Percentiles rank a stretch among this genome's conserved stretches.
Evolutionary conservation across 2,113 vertebrate species (phyloP).

Genomic region (Tapirus terrestris): DNA sequence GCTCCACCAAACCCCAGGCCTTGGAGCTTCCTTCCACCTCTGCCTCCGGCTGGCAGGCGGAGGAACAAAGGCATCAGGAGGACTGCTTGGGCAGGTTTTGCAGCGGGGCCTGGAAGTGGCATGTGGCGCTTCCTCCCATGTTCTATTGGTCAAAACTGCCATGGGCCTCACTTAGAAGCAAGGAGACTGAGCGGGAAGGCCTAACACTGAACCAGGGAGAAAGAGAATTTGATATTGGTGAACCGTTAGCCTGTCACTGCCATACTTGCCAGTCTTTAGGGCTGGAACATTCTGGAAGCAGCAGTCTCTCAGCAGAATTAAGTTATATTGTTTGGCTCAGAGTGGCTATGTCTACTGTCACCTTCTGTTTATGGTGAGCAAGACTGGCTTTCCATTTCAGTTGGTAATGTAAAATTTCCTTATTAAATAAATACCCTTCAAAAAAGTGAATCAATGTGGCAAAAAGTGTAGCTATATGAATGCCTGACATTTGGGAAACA

Average conservation of each 20-base stretch:
- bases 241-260: background rate
- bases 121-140: background rate
- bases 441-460: background rate
- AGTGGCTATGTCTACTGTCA: too few relatives aligned
- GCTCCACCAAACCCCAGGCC: too few relatives aligned
- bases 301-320: too few relatives aligned
- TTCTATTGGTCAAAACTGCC: background rate
- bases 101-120: background rate
- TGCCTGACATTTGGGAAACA: background rate
- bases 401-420: background rate
- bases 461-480: background rate
- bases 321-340: background rate
- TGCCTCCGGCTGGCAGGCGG: background rate
- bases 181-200: background rate
- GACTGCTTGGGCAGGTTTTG: background rate
- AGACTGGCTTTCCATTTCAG: background rate
- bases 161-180: fast-evolving
- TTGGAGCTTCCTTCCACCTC: background rate
- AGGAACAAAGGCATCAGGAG: background rate
- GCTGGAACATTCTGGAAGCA: background rate
- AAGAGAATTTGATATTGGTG: background rate
- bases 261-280: too few relatives aligned
- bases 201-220: background rate
- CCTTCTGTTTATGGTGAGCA: too few relatives aligned
- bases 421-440: background rate